Percentiles rank a stretch among this genome's conserved stretches.
These are phyloP conservation scores for Pituophis catenifer DNA, from an alignment of 2,113 vertebrate genomes.

Conservation along the genomic window DNA sequence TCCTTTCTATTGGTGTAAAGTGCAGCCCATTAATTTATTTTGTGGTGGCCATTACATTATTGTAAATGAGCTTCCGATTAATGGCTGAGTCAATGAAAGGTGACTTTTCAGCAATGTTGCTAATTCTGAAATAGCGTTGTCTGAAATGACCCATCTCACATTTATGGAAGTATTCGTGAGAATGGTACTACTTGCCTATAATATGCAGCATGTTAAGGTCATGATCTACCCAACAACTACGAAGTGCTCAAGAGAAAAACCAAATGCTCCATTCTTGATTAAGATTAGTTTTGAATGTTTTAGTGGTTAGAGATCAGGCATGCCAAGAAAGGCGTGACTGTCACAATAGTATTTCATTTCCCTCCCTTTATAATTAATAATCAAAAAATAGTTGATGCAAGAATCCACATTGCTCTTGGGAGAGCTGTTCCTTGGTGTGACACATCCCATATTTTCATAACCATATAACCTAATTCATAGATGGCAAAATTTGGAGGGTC, in stretches of 20 bases:
- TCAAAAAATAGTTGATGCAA: neutral
- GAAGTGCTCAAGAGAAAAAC: neutral
- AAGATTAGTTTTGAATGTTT: neutral
- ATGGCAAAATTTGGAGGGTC: neutral
- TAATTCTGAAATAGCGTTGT: neutral
- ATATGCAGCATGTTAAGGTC: neutral
- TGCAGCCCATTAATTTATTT: constrained; percentile 2
- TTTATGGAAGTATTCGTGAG: neutral
- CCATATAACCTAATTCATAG: neutral
- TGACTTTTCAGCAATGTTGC: neutral
- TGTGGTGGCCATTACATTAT: neutral
- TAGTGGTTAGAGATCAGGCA: neutral
- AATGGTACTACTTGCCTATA: neutral
- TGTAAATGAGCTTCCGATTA: constrained; percentile 17
- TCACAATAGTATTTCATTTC: neutral
- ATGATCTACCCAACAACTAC: neutral
- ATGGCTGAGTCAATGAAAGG: neutral
- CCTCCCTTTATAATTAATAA: neutral
- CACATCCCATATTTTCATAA: neutral
- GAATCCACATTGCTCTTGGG: neutral
- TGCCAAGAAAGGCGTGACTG: neutral
- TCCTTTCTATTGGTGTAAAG: neutral
- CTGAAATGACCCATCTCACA: neutral
- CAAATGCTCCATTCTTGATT: neutral
- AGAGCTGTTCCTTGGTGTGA: neutral